phyloP scores from a whole-genome alignment of 2,113 vertebrate species.

The Thalassarche chlororhynchos region DNA sequence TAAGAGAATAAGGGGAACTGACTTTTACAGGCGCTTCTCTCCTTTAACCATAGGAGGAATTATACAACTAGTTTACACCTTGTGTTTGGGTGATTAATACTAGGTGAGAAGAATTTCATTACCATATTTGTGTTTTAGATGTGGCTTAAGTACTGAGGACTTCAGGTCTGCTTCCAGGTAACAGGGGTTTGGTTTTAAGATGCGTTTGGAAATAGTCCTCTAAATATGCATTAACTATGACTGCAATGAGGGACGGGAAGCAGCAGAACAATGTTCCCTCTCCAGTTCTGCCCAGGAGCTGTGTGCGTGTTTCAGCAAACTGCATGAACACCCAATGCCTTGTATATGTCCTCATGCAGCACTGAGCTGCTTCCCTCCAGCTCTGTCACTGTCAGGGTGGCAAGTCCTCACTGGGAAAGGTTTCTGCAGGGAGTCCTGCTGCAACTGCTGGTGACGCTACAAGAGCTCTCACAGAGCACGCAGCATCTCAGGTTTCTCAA shows the following conservation, averaged over 20 bases:
- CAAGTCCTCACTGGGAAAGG: not conserved
- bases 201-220: not conserved
- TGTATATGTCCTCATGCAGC: not conserved
- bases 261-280: not conserved
- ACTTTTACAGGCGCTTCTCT: not conserved
- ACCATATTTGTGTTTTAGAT: not conserved
- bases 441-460: fast-evolving
- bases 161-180: not conserved
- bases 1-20: not conserved
- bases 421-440: not conserved
- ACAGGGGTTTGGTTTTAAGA: not conserved
- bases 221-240: not conserved
- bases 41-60: not conserved
- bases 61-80: not conserved
- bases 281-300: not conserved
- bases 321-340: fast-evolving
- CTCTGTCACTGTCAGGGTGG: not conserved
- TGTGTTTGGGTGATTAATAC: not conserved
- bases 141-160: not conserved
- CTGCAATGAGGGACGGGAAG: not conserved
- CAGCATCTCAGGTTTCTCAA: not conserved
- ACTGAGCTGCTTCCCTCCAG: not conserved
- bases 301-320: not conserved
- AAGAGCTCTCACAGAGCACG: not conserved
- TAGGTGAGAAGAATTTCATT: not conserved